Base-by-base conservation (phyloP, 2,888 invertebrate genomes). In the Synergus laeviventris region DNA sequence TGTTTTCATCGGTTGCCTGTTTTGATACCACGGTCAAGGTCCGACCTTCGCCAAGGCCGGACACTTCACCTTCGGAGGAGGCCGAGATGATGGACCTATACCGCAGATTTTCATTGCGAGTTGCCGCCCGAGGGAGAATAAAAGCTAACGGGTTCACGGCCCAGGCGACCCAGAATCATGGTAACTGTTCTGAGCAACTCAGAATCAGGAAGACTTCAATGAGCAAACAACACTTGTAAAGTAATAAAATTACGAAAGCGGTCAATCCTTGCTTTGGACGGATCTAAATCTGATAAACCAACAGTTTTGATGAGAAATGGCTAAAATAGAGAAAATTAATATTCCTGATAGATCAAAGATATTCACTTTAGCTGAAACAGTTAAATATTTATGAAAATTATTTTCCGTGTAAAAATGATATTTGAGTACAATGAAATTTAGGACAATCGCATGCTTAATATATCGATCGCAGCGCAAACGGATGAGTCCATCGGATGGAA, bases 41-140 rank as follows among this genome's bases (percentile, higher is more conserved):
- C 78, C 84, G 83, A 84, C 87, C 86, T 87, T 86, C 82, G 76
- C 60, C 83, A 85, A 83, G 84, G 84, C 76, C 83, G 82, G 79
- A 18, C 31, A 70, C 31, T 70, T 54, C 49, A 31, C 70, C 21
- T 66, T 8, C 31, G 31, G 16, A 31, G 24, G 31, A 8, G 45
- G 45, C 21, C 24, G n/a, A 42, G 45, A 54, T 76, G 74, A 75
- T 77, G 73, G 74, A 31, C 31, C 31, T 31, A 39, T 73, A 38
- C 61, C 59, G 75, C 42, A 74, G 74, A 45, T 76, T 74, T 66
- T 64, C 42, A 54, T 66, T 16, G 12, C 62, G 70, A 61, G 49
- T 79, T 59, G 66, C 74, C 45, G 66, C 74, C 45, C 66, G 38
- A 49, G 62, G 75, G 76, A 61, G 70, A 74, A 75, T 81, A 77